phyloP scores from a whole-genome alignment of 2,113 vertebrate species.

The Anguilla rostrata region DNA sequence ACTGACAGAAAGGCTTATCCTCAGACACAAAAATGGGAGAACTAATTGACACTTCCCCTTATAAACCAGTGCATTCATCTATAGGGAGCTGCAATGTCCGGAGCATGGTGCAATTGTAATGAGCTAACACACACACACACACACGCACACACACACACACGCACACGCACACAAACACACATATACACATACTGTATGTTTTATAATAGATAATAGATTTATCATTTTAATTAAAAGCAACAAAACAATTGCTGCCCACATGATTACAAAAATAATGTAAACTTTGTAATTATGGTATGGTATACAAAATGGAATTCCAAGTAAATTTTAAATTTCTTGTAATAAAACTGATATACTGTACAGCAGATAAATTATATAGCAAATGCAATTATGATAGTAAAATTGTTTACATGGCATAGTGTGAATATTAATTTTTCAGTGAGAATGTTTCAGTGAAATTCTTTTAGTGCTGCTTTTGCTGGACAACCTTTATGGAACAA shows the following conservation, averaged over 20 bases:
- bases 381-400: no score
- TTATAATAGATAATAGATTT: no score
- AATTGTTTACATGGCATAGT: neutral
- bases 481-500: neutral
- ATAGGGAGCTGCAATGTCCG: neutral
- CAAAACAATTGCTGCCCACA: no score
- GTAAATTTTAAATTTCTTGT: no score
- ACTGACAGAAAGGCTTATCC: neutral
- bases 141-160: neutral
- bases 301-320: no score
- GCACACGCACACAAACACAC: neutral
- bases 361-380: no score
- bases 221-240: no score
- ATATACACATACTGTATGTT: no score
- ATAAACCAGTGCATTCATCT: neutral
- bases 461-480: neutral
- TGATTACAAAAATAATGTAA: no score
- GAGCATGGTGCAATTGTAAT: neutral
- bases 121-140: neutral
- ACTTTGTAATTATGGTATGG: no score
- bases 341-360: no score
- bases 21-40: neutral
- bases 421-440: neutral
- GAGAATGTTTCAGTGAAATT: conserved; percentile 20
- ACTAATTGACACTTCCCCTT: conserved; percentile 14